Base-by-base conservation (phyloP, 1,140 invertebrate species). In the Stenopsyche tienmushanensis region DNA sequence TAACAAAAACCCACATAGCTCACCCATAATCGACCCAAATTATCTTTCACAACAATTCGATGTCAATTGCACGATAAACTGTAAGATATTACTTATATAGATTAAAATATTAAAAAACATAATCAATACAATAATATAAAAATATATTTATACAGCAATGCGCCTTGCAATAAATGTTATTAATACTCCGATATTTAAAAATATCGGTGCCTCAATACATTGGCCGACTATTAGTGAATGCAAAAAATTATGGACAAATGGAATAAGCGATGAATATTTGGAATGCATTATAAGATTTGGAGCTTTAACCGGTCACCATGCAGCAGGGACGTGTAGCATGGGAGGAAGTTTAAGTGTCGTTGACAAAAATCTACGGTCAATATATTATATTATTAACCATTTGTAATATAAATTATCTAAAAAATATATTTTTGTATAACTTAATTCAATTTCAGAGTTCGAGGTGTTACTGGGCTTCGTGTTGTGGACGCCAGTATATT, bases 21-120 rank as follows among this genome's bases (percentile, higher is more conserved):
- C 83, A n/a, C 90, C 90, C 0, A 73, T 83, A 3, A 88, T 94
- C 15, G 85, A 94, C 76, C 90, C 91, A 0, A 85, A 87, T 44
- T 93, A 91, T 73, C 75, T 93, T n/a, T 76, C 82, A 10, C 71
- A 83, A 1, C 66, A 75, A 0, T 75, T 78, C 10, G 89, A 91
- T 72, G 73, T 90, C 2, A 66, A 72, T 5, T 90, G 88, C 71
- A 85, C 85, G 58, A 80, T 85, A 13, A 76, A 78, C 73, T 85
- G 86, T 87, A 72, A 72, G n/a, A 13, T 25, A 23, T 53, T 7
- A 8, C 9, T 45, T 45, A 39, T 39, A 39, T 39, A 13, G 5
- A 45, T 7, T 45, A 17, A 18, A 8, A 9, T 45, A 45, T 45
- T 15, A 8, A 18, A 8, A 7, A 24, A 24, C 15, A 24, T 52